Conservation (phyloP, 1,140 invertebrate genomes). For the Orussus abietinus region DNA sequence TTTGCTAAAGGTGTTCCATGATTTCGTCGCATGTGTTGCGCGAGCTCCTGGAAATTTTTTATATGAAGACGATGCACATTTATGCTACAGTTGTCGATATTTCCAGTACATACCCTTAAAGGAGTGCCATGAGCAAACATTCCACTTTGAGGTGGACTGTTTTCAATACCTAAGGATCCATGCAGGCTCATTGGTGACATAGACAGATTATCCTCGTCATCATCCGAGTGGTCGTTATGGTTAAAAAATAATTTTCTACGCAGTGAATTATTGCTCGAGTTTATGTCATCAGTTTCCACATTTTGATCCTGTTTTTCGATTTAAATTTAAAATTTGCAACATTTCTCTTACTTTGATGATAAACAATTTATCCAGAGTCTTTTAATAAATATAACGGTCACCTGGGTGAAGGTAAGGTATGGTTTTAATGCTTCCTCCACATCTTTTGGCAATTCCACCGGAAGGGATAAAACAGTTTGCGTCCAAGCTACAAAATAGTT, state of each 20-base stretch:
- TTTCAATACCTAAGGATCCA: constrained; percentile 17
- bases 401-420: constrained; percentile 60
- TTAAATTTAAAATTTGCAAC: too few relatives aligned
- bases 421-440: constrained; percentile 59
- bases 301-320: constrained; percentile 46
- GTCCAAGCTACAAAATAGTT: constrained; percentile 50
- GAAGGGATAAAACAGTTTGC: constrained; percentile 59
- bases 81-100: constrained; percentile 6
- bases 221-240: constrained; percentile 31
- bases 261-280: constrained; percentile 42
- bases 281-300: constrained; percentile 39
- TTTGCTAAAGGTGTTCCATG: constrained; percentile 28
- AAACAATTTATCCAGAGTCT: background rate
- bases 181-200: constrained; percentile 30
- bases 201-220: constrained; percentile 25
- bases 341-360: background rate
- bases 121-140: constrained; percentile 38
- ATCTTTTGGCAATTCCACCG: constrained; percentile 56
- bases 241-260: constrained; percentile 47
- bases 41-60: constrained; percentile 17
- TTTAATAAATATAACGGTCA: constrained; percentile 23
- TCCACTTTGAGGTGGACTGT: constrained; percentile 43
- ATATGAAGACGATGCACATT: constrained; percentile 5
- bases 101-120: constrained; percentile 30
- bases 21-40: constrained; percentile 19